Base-by-base conservation (phyloP, 30 jellyfish, hydroid and myxozoan species). In the Aurelia coerulea region DNA sequence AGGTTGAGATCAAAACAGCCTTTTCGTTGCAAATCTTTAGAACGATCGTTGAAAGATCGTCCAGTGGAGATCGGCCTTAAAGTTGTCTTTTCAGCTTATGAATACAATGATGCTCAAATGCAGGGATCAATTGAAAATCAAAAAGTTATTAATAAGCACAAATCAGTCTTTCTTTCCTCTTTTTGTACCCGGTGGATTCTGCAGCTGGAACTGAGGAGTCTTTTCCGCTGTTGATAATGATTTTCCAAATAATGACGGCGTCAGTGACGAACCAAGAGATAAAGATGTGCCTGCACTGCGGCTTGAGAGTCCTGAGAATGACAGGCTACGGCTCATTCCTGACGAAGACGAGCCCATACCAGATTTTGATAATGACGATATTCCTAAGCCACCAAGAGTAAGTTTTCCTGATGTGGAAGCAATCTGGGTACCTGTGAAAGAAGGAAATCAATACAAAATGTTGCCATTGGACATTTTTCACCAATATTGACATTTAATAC, bases 141-240 rank as follows among this genome's bases (percentile, higher is more conserved):
- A 8, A 19, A 31, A 34, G 19, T 4, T 16, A 0, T 68, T 23
- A 41, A 49, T 15, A 34, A 35, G 34, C 32, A 10, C 12, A 17
- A 78, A 49, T 53, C 51, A 83, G 86, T 83, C 75, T 29, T 68
- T 65, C 76, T 83, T 90, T 52, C 97, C 97, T 51, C 97, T 74
- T 73, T 90, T 90, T 14, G 89, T 90, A 9, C 94, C 91, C 23
- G 97, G 97, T 2, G 97, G 97, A 37, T 83, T 90, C 85, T 85
- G 94, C 9, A 90, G 91, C 81, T 71, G 88, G 56, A 90, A 90
- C 33, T 84, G 85, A 12, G 95, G 79, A 4, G 88, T 46, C 51
- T 68, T 75, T 10, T 84, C 41, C n/a, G 91, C 64, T 19, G 96
- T 53, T 23, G 88, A 66, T 29, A 80, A 76, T 5, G 81, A 32